Evolutionary conservation across 2,113 vertebrate species (phyloP).

Genomic region (Corythaixoides concolor): DNA sequence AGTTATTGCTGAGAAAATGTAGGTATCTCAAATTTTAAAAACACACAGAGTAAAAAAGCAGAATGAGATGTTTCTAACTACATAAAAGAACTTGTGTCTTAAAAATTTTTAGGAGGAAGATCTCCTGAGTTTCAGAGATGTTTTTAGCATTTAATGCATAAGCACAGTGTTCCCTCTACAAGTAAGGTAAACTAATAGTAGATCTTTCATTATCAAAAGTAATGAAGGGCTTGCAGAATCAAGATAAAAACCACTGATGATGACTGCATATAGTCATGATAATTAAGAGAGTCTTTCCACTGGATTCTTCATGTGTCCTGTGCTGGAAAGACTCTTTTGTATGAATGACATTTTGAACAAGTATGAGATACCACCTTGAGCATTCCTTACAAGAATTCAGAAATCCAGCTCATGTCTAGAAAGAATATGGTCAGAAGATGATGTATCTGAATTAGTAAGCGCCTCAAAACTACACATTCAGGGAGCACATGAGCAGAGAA

Average conservation of each 20-base stretch:
- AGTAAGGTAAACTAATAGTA: not conserved
- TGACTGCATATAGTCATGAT: not conserved
- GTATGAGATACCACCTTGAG: not conserved
- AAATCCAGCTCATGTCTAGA: not conserved
- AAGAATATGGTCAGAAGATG: not conserved
- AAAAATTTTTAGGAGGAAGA: not conserved
- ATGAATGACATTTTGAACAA: not conserved
- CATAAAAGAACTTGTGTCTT: not conserved
- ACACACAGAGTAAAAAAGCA: not conserved
- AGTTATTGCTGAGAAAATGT: not conserved
- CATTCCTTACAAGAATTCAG: not conserved
- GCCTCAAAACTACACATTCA: not conserved
- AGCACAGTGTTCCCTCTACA: not conserved
- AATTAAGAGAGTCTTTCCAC: not conserved
- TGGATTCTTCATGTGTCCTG: not conserved
- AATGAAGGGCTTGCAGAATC: not conserved
- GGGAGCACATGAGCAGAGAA: rapidly evolving
- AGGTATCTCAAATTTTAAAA: not conserved
- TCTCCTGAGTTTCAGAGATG: not conserved
- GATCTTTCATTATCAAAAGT: not conserved
- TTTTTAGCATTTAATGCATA: not conserved
- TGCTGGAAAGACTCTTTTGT: not conserved
- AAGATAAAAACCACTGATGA: not conserved
- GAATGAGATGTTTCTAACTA: not conserved
- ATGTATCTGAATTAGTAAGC: not conserved